These are phyloP conservation scores for Porites divaricata DNA, from an alignment of 92 coral and sea anemone genomes.

Conservation along the genomic window DNA sequence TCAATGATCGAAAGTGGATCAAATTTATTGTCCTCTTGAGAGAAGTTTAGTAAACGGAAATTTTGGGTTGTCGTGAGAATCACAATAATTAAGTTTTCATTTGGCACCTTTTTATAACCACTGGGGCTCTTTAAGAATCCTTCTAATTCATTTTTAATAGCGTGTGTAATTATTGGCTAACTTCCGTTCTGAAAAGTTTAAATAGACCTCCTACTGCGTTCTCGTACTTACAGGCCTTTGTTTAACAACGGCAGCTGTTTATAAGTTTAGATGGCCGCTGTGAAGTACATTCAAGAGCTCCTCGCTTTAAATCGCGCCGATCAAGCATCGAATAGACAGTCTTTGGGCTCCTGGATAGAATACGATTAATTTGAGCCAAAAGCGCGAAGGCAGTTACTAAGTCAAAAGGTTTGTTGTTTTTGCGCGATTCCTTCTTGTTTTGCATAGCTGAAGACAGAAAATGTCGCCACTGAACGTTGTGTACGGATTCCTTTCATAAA, in stretches of 20 bases:
- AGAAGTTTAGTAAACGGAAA: slow-evolving; percentile 47
- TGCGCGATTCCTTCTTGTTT: slow-evolving; percentile 22
- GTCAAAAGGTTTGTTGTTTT: slow-evolving; percentile 19
- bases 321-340: neutral
- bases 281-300: slow-evolving; percentile 37
- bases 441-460: slow-evolving; percentile 35
- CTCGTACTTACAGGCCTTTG: slow-evolving; percentile 65
- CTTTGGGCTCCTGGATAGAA: neutral
- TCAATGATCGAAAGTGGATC: neutral
- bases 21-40: slow-evolving; percentile 49
- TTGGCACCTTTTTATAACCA: slow-evolving; percentile 66
- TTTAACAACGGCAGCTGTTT: slow-evolving; percentile 37
- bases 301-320: slow-evolving; percentile 6
- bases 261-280: slow-evolving; percentile 58
- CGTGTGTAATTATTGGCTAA: slow-evolving; percentile 76
- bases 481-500: slow-evolving; percentile 64
- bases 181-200: slow-evolving; percentile 79
- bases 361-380: neutral
- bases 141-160: slow-evolving; percentile 86
- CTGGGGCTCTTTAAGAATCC: slow-evolving; percentile 80
- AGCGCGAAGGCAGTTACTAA: neutral
- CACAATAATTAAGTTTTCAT: slow-evolving; percentile 67
- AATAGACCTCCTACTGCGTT: slow-evolving; percentile 93
- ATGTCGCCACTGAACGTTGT: slow-evolving; percentile 36
- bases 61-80: slow-evolving; percentile 50